These are phyloP conservation scores for Palythoa grandis DNA, from an alignment of 92 coral and sea anemone genomes.

Conservation along the genomic window DNA sequence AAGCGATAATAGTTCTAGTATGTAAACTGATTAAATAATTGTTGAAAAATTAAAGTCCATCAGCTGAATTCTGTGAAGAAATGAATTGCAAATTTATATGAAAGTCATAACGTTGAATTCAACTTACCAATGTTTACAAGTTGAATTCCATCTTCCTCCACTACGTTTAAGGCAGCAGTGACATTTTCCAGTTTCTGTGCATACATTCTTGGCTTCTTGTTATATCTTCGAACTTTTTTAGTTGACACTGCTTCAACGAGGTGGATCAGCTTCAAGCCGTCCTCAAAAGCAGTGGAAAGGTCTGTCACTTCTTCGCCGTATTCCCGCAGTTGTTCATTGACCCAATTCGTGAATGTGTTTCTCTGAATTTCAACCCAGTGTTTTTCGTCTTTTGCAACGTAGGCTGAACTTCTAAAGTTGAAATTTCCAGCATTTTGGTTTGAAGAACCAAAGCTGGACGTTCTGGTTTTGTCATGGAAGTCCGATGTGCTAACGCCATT, in stretches of 20 bases:
- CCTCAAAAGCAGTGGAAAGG: constrained; percentile 81
- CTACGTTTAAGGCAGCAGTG: constrained; percentile 77
- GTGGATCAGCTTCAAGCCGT: constrained; percentile 80
- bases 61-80: background rate
- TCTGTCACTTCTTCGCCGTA: constrained; percentile 80
- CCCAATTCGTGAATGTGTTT: constrained; percentile 93
- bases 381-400: constrained; percentile 79
- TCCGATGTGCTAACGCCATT: constrained; percentile 1
- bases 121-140: constrained; percentile 94
- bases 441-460: constrained; percentile 25
- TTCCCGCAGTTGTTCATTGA: constrained; percentile 76
- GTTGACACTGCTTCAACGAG: constrained; percentile 91
- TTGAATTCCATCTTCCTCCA: constrained; percentile 85
- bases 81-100: background rate
- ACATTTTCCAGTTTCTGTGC: constrained; percentile 95
- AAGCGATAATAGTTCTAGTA: too few species aligned
- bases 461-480: background rate
- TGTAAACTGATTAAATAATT: too few species aligned
- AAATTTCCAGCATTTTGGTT: constrained; percentile 48
- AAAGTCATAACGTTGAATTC: background rate
- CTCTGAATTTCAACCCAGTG: constrained; percentile 94
- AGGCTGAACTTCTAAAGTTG: constrained; percentile 72
- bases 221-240: constrained; percentile 74
- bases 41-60: too few species aligned
- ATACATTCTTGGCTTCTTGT: constrained; percentile 76